Base-by-base conservation (phyloP, 2,113 vertebrate genomes). In the Alosa alosa region DNA sequence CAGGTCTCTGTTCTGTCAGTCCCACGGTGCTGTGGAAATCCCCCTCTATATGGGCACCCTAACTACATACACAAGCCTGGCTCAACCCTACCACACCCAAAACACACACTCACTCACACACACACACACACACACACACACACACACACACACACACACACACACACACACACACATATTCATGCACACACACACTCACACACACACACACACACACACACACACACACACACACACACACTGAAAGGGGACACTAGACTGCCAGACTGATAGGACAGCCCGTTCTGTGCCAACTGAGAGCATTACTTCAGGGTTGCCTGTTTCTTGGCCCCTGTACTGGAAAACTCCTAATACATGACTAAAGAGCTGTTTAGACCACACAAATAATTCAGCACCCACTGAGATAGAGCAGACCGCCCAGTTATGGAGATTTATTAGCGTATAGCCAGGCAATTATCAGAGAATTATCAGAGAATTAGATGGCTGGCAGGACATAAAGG, bases 1-100 rank as follows among this genome's bases (percentile, higher is more conserved):
- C 39, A 83, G 75, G 82, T 55, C 39, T 82, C 64, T 81, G 64
- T 55, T 83, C 44, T 75, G 5, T 4, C 44, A 47, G 82, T 44
- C 55, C 44, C 78, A 25, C 85, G 50, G 60, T 68, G 45, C 84
- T 72, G 57, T 82, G 86, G 55, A 78, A 50, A 85, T 81, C 64
- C 64, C 64, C 25, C 25, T 31, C 64, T 72, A 31, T 11, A 72
- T 72, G 64, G 22, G 81, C 64, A 72, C 9, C 64, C 25, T 72
- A 9, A 72, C 25, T 72, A 6, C 64, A 11, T 22, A 60, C 55
- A 72, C 60, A 68, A 84, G 49, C 82, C 45, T 17, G 41, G 64
- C 82, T 41, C 50, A 45, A 6, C 55, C 47, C 47, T 82, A 72
- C 78, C 83, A 60, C 3, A 64, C 84, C 84, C 25, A 90, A 49